Conservation (phyloP, 2,113 vertebrate species). For the Oceanodroma tethys region DNA sequence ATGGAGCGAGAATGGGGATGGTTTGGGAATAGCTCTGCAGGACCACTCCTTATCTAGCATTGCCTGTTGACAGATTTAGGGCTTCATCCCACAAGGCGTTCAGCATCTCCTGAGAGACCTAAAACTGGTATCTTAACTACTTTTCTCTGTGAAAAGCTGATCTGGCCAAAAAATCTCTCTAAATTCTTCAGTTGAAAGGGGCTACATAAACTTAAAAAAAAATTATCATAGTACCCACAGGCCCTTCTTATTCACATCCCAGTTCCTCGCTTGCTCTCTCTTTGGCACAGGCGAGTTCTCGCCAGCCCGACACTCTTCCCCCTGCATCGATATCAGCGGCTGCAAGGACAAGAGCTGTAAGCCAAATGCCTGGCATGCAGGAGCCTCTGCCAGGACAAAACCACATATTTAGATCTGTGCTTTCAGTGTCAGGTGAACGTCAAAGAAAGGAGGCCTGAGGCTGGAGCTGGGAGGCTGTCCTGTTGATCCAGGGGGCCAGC, state of each 20-base stretch:
- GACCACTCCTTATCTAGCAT: background rate
- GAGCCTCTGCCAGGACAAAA: background rate
- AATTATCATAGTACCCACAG: background rate
- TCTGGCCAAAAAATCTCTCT: background rate
- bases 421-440: background rate
- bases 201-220: background rate
- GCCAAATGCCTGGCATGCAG: background rate
- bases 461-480: background rate
- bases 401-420: background rate
- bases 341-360: background rate
- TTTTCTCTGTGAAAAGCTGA: background rate
- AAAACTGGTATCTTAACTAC: background rate
- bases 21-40: conserved; percentile 21
- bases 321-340: background rate
- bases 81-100: background rate
- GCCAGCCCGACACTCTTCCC: background rate
- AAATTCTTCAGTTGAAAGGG: background rate
- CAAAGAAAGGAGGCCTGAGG: background rate
- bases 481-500: background rate
- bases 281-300: background rate
- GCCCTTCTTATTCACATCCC: background rate
- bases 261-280: background rate
- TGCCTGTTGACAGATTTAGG: background rate
- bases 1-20: background rate
- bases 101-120: background rate